These are phyloP conservation scores for Prietella phreatophila DNA, from an alignment of 2,113 vertebrate species.

Conservation along the genomic window DNA sequence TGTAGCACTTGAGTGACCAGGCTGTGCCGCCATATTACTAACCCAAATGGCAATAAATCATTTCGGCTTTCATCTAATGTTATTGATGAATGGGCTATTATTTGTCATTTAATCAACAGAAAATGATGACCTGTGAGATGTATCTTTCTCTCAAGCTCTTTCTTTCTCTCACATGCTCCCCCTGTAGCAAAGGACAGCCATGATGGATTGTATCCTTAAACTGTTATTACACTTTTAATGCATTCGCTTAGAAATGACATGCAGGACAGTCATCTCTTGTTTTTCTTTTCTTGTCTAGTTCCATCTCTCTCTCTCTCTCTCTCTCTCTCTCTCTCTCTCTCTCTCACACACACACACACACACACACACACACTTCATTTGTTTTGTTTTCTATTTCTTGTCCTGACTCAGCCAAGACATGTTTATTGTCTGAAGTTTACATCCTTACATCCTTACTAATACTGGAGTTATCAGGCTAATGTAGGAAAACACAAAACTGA, in stretches of 20 bases:
- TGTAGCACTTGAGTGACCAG: slow-evolving; percentile 75
- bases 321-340: neutral
- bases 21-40: slow-evolving; percentile 79
- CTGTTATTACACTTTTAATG: slow-evolving; percentile 98
- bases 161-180: slow-evolving; percentile 28
- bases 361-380: neutral
- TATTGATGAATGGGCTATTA: slow-evolving; percentile 99
- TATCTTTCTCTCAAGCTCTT: slow-evolving; percentile 75
- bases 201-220: slow-evolving; percentile 99
- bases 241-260: slow-evolving; percentile 82
- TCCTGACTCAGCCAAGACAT: neutral
- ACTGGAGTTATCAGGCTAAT: neutral
- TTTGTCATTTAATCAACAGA: slow-evolving; percentile 96
- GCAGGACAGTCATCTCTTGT: slow-evolving; percentile 75
- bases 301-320: slow-evolving; percentile 59
- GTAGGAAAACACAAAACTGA: neutral
- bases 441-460: neutral
- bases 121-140: slow-evolving; percentile 93
- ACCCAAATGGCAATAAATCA: slow-evolving; percentile 93
- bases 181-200: slow-evolving; percentile 79
- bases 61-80: slow-evolving; percentile 97
- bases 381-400: neutral
- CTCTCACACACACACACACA: too few relatives aligned
- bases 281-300: slow-evolving; percentile 55
- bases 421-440: neutral